A percentile compares a stretch with the other conserved stretches of the same genome.
Evolutionary conservation across 2,113 vertebrate species (phyloP).

Genomic region (Oreochromis tanganicae): DNA sequence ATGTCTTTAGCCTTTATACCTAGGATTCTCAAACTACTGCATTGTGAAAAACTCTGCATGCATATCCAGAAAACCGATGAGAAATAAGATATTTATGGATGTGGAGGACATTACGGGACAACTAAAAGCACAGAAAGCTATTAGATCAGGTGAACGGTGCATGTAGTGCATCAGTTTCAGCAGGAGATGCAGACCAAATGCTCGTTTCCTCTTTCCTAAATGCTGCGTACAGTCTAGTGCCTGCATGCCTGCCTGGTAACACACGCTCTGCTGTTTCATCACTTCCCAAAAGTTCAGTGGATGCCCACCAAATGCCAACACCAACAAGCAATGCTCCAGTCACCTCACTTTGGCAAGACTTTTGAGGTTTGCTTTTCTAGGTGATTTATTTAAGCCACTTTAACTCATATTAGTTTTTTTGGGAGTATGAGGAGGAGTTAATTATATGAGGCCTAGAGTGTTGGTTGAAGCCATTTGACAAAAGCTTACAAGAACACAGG

Average conservation of each 20-base stretch:
- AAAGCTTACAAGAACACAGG: constrained; percentile 29
- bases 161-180: neutral
- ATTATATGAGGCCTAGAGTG: constrained; percentile 11
- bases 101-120: neutral
- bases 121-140: neutral
- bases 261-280: constrained; percentile 31
- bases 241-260: constrained; percentile 1
- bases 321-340: constrained; percentile 40
- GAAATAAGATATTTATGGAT: neutral
- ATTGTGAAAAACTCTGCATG: neutral
- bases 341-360: neutral
- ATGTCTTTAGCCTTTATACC: neutral
- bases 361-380: neutral
- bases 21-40: neutral
- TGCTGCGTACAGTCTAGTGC: neutral
- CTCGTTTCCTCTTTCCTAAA: neutral
- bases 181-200: neutral
- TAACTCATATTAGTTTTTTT: neutral
- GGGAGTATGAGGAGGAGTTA: constrained; percentile 32
- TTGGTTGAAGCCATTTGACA: constrained; percentile 5
- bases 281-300: constrained; percentile 45
- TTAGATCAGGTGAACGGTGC: neutral
- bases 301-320: constrained; percentile 43
- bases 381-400: constrained; percentile 17
- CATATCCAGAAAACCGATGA: neutral